Conservation (phyloP, 53 echinoderm and acorn worm genomes). For the Zoroaster sp. region DNA sequence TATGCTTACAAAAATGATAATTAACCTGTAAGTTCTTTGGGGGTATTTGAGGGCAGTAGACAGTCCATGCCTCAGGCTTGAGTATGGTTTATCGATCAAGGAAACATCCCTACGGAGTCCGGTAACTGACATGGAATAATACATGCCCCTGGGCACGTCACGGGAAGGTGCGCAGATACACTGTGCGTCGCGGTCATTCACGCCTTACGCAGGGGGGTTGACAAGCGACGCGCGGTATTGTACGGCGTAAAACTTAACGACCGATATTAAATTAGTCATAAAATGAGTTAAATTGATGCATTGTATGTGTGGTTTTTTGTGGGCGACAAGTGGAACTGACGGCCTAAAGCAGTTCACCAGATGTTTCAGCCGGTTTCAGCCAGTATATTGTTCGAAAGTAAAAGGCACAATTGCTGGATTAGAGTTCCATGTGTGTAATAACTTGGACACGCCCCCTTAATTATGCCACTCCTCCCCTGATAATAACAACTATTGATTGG, state of each 20-base stretch:
- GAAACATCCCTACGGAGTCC: conserved; percentile 39
- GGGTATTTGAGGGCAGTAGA: neutral
- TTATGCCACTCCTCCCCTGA: too few species aligned
- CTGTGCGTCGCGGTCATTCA: conserved; percentile 29
- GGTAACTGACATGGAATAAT: conserved; percentile 8
- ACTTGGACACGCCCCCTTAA: too few species aligned
- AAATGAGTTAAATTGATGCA: conserved; percentile 41
- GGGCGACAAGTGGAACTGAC: neutral
- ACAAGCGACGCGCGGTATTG: neutral
- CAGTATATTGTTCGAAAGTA: too few species aligned
- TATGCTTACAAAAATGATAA: too few species aligned
- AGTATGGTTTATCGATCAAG: neutral
- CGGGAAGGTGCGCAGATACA: neutral
- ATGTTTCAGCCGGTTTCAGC: too few species aligned
- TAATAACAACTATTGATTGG: too few species aligned
- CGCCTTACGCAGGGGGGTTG: neutral
- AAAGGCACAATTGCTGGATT: too few species aligned
- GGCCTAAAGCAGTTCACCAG: neutral
- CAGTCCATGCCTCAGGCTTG: neutral
- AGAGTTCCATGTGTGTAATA: too few species aligned
- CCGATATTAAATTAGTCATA: conserved; percentile 34
- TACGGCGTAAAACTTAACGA: conserved; percentile 42
- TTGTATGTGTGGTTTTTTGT: neutral
- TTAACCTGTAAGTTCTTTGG: neutral
- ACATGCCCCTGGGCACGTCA: conserved; percentile 1